phyloP scores from a whole-genome alignment of 2,888 invertebrate species.

The Muschampia plurimacula region DNA sequence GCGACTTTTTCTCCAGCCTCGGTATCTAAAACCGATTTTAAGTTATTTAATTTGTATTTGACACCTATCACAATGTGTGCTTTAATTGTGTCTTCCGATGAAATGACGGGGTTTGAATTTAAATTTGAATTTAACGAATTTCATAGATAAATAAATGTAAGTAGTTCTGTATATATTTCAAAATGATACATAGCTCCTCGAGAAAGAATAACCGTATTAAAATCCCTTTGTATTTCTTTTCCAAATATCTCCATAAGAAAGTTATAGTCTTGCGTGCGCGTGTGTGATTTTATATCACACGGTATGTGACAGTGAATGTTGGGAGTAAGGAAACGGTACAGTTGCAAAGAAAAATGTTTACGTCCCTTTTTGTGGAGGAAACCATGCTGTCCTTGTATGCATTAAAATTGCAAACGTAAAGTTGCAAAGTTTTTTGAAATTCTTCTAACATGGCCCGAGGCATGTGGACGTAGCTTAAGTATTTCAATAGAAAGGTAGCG shows the following conservation, averaged over 20 bases:
- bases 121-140: too few relatives aligned
- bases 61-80: too few relatives aligned
- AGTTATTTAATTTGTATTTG: too few relatives aligned
- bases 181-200: not conserved
- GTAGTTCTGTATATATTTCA: not conserved
- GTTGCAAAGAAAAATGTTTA: conserved; percentile 32
- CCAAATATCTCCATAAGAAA: conserved; percentile 36
- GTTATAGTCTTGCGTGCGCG: conserved; percentile 34
- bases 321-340: conserved; percentile 32
- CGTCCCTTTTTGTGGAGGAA: conserved; percentile 4
- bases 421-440: conserved; percentile 31
- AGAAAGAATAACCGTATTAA: not conserved
- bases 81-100: too few relatives aligned
- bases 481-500: not conserved
- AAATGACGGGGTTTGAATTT: too few relatives aligned
- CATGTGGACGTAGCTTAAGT: conserved; percentile 19
- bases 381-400: conserved; percentile 26
- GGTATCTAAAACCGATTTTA: too few relatives aligned
- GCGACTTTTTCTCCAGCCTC: too few relatives aligned
- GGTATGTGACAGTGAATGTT: conserved; percentile 32
- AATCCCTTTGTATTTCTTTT: conserved; percentile 20
- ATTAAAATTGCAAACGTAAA: conserved; percentile 28
- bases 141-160: too few relatives aligned
- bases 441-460: conserved; percentile 17
- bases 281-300: conserved; percentile 33